Base-by-base conservation (phyloP, 2,113 vertebrate species). In the Pomatorhinus ruficollis region DNA sequence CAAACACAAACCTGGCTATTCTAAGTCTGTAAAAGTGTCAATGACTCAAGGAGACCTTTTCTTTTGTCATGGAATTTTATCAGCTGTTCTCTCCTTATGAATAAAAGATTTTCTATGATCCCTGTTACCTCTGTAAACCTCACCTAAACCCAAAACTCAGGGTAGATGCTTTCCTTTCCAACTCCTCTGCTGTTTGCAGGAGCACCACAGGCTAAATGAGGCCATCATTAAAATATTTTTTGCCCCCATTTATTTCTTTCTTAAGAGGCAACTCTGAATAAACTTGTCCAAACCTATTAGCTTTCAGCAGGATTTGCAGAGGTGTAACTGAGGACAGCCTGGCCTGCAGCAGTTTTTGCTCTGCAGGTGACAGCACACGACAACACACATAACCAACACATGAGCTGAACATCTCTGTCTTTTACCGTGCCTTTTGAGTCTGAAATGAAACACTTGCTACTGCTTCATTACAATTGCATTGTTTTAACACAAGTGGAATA, bases 271-370 rank as follows among this genome's bases (percentile, higher is more conserved):
- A 53, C 44, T 79, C 57, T 65, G 71, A 74, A 77, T 63, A 69
- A 81, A 71, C 50, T 86, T 96, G 79, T 95, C 88, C 61, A 72
- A 89, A 52, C 27, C 40, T 79, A 84, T 93, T 89, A 83, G 61
- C 66, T 87, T 87, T 87, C 79, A 82, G 57, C 47, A 84, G 57
- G 74, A 60, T 87, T 75, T 92, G 80, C 70, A 76, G 33, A 92
- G 87, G 37, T 95, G 81, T 87, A 95, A 47, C 39, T 0, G 6
- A 93, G 84, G 82, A 94, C 91, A 94, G 68, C 5, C 52, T 95
- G 78, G 78, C 77, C 91, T 90, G 68, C 47, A 95, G 81, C 69
- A 92, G 10, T 95, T 90, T 31, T 3, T 82, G 23, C 20, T 69
- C 53, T 78, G 72, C n/a, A 49, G 71, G 72, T 70, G 83, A 82